Percentiles rank a stretch among this genome's conserved stretches.
These are phyloP conservation scores for Tachypleus tridentatus DNA, from an alignment of 1,140 invertebrate genomes.

Conservation along the genomic window DNA sequence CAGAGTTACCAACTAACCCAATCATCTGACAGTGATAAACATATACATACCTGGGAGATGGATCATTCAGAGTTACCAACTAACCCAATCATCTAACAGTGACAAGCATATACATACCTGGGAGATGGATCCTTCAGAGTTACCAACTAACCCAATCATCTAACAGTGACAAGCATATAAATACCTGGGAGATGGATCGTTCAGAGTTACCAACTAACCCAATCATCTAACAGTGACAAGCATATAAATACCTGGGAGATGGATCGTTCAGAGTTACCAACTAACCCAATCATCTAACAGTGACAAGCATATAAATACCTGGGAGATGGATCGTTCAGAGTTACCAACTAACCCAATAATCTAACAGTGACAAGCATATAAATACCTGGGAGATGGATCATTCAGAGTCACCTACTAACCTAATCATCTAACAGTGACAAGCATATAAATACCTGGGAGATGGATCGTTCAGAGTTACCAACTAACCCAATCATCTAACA, in stretches of 20 bases:
- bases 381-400: slow-evolving; percentile 40
- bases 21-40: too few relatives aligned
- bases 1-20: slow-evolving; percentile 52
- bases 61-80: slow-evolving; percentile 51
- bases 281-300: too few relatives aligned
- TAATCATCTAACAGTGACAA: too few relatives aligned
- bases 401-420: slow-evolving; percentile 52
- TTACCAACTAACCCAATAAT: slow-evolving; percentile 53
- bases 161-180: neutral
- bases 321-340: slow-evolving; percentile 44
- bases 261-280: slow-evolving; percentile 50
- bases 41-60: slow-evolving; percentile 35
- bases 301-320: slow-evolving; percentile 28
- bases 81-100: too few relatives aligned
- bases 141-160: slow-evolving; percentile 52
- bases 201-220: slow-evolving; percentile 53
- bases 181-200: slow-evolving; percentile 41
- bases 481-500: too few relatives aligned
- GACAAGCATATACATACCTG: slow-evolving; percentile 28
- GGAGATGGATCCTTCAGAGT: slow-evolving; percentile 46
- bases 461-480: slow-evolving; percentile 48
- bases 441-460: slow-evolving; percentile 34
- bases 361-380: neutral
- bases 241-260: slow-evolving; percentile 35
- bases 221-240: too few relatives aligned